Evolutionary conservation across 2,797 vertebrate genomes (phyloP).

Genomic region (Cuculus canorus): DNA sequence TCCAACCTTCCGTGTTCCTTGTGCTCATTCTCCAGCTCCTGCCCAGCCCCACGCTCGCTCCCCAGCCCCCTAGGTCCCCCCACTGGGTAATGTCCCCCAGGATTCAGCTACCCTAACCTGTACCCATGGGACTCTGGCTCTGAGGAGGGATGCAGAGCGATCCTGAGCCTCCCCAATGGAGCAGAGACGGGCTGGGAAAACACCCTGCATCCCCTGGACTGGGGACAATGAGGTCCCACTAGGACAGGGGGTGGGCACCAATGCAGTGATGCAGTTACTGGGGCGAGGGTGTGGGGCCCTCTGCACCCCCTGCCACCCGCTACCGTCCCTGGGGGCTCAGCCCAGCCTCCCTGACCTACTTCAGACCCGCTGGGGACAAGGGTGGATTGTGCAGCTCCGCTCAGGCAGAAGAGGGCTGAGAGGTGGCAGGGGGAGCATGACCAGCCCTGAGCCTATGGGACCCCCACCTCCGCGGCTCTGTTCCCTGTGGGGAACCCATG

Average conservation of each 20-base stretch:
- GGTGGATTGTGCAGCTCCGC: slow-evolving; percentile 44
- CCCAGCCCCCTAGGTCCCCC: too few relatives aligned
- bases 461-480: accelerated
- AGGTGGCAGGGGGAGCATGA: accelerated
- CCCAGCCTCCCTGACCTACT: slow-evolving; percentile 61
- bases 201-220: neutral
- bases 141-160: neutral
- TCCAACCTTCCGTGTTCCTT: neutral
- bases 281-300: neutral
- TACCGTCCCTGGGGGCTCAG: neutral
- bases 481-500: neutral
- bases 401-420: slow-evolving; percentile 61
- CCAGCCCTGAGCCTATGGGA: neutral
- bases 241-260: neutral
- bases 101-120: neutral
- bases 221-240: neutral
- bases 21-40: neutral
- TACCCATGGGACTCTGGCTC: neutral
- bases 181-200: neutral
- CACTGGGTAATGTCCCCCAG: accelerated
- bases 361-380: slow-evolving; percentile 26
- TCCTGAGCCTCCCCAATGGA: neutral
- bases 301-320: neutral
- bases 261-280: neutral
- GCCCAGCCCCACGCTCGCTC: accelerated